These are phyloP conservation scores for Drosophila pseudoobscura DNA, from an alignment of 1,140 invertebrate genomes.

Conservation along the genomic window DNA sequence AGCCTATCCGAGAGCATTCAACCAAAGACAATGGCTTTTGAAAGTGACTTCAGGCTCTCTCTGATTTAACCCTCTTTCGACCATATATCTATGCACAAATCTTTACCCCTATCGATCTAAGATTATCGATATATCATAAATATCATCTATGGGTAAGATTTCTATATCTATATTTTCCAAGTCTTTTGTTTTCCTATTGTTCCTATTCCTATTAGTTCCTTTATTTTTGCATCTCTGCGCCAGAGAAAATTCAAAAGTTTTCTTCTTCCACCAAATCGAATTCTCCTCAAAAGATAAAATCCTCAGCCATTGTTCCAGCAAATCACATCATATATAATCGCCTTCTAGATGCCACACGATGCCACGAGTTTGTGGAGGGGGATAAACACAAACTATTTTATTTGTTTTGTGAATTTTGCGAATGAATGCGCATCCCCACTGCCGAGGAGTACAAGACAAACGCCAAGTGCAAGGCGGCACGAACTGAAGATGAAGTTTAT, in stretches of 20 bases:
- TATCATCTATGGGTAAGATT: too few species aligned
- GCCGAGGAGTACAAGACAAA: conserved; percentile 16
- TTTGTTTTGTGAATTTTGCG: conserved; percentile 75
- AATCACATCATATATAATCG: conserved; percentile 31
- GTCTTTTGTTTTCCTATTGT: not conserved
- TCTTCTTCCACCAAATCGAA: not conserved
- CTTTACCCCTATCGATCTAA: too few species aligned
- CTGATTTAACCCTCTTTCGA: too few species aligned
- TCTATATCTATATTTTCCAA: too few species aligned
- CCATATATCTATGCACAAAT: not conserved
- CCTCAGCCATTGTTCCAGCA: conserved; percentile 5
- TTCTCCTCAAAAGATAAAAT: not conserved
- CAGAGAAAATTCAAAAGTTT: not conserved
- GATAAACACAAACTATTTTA: conserved; percentile 49
- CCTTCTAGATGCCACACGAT: not conserved
- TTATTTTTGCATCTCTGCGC: not conserved
- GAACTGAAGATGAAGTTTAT: conserved; percentile 75
- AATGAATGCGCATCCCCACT: conserved; percentile 45
- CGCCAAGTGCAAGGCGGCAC: conserved; percentile 38
- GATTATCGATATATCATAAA: too few species aligned
- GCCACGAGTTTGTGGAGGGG: too few species aligned
- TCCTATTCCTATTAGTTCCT: too few species aligned
- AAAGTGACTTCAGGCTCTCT: too few species aligned
- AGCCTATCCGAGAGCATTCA: not conserved
- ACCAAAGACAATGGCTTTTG: not conserved